A percentile compares a stretch with the other conserved stretches of the same genome.
phyloP scores from a whole-genome alignment of 2,113 vertebrate genomes.

The Oreamnos americanus region DNA sequence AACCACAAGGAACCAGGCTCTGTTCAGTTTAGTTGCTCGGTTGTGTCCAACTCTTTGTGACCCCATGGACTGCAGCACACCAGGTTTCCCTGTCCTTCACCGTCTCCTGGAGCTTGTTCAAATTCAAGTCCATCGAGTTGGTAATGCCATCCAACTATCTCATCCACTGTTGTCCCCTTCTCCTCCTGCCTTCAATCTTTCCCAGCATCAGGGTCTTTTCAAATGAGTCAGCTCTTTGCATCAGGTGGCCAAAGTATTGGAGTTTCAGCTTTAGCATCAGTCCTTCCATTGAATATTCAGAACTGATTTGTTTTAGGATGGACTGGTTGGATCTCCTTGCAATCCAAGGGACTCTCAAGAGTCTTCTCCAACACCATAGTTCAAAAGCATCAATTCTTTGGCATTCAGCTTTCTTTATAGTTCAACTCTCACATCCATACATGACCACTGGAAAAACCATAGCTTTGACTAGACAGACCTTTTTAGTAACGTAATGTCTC shows the following conservation, averaged over 20 bases:
- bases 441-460: neutral
- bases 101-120: neutral
- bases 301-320: neutral
- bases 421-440: neutral
- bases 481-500: neutral
- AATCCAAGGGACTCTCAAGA: neutral
- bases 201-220: neutral
- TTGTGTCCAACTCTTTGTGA: neutral
- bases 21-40: neutral
- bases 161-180: accelerated
- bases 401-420: neutral
- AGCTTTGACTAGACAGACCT: neutral
- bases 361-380: neutral
- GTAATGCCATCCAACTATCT: neutral
- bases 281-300: neutral
- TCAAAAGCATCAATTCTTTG: neutral
- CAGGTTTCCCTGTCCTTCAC: neutral
- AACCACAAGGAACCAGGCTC: neutral
- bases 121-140: neutral
- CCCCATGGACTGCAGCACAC: neutral
- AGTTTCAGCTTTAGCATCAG: neutral
- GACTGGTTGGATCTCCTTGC: neutral
- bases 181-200: neutral
- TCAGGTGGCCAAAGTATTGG: neutral
- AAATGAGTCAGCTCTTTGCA: neutral